Evolutionary conservation across 2,797 vertebrate species (phyloP), one percentile per base, ranked within the genome.

Genomic region (Acanthornis magna): DNA sequence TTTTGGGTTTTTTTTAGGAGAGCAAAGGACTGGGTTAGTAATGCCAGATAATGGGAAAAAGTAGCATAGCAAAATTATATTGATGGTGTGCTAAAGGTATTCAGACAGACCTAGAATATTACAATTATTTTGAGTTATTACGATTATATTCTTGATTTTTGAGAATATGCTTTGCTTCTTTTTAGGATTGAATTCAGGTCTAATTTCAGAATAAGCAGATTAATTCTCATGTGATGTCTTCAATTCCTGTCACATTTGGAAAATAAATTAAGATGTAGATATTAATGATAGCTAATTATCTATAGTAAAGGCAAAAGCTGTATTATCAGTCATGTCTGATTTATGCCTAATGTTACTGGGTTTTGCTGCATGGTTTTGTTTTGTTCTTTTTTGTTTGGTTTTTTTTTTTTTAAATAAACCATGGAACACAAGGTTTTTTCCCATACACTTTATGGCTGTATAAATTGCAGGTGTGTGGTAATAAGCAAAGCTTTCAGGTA

Each of bases 301-400:
- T 60, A 0, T 60, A 71, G 9, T 73, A 21, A 76, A 72, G 16
- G 23, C 43, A 42, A 48, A 36, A 48, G 7, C 14, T 65, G 13
- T 7, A 9, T 93, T 68, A 54, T 63, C 29, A 50, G 7, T 66
- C 4, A 26, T 66, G 17, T 45, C 30, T 43, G 27, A 25, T 74
- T 77, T 87, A 26, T 72, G 25, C 11, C 29, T 63, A 14, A 16
- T 36, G 11, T 34, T 57, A 32, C 5, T 25, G 1, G 0, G 1
- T 73, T 74, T 87, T 78, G 27, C 40, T 75, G 25, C 14, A 8
- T 67, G 15, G 4, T 30, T 70, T 82, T 50, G 19, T 55, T 68
- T 30, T 6, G 2, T n/a, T 21, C 0, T 40, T 8, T 26, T 16
- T 36, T n/a, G n/a, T 65, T 40, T 19, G 17, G n/a, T n/a, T n/a